Percentiles rank a stretch among this genome's conserved stretches.
phyloP scores from a whole-genome alignment of 1,140 invertebrate genomes.

The Drosophila bocki region DNA sequence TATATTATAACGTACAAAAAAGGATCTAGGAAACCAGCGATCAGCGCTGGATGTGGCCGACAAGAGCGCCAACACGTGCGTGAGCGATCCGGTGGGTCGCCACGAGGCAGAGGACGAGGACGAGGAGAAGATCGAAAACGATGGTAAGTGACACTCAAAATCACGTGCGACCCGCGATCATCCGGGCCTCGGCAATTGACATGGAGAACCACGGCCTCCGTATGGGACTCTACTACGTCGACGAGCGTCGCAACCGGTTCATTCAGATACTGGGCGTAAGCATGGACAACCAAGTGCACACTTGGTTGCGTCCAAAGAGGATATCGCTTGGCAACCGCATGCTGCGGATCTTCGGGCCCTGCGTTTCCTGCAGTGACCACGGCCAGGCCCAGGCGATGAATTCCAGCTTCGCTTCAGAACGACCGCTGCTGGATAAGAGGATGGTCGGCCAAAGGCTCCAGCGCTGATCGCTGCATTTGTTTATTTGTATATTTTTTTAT shows the following conservation, averaged over 20 bases:
- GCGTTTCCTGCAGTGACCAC: constrained; percentile 61
- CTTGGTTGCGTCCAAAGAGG: neutral
- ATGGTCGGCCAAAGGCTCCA: neutral
- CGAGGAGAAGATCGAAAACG: constrained; percentile 19
- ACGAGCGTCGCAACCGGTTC: constrained; percentile 50
- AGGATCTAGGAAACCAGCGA: too few species aligned
- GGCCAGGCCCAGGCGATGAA: constrained; percentile 32
- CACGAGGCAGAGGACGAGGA: constrained; percentile 38
- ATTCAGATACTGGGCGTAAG: constrained; percentile 34
- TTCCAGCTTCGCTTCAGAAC: constrained; percentile 39
- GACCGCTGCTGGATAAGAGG: constrained; percentile 36
- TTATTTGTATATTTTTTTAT: constrained; percentile 22
- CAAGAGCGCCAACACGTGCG: constrained; percentile 63
- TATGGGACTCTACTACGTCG: constrained; percentile 46
- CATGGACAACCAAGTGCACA: neutral
- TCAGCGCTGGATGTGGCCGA: constrained; percentile 26
- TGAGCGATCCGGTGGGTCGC: constrained; percentile 57
- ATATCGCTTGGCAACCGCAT: constrained; percentile 48
- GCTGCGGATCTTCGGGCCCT: constrained; percentile 64
- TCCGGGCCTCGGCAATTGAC: constrained; percentile 60
- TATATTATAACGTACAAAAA: too few species aligned
- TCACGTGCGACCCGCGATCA: neutral
- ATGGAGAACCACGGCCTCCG: constrained; percentile 46
- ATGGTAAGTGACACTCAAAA: neutral
- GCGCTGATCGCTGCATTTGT: neutral